These are phyloP conservation scores for Elephas maximus DNA, from an alignment of 2,113 vertebrate genomes.

Conservation along the genomic window DNA sequence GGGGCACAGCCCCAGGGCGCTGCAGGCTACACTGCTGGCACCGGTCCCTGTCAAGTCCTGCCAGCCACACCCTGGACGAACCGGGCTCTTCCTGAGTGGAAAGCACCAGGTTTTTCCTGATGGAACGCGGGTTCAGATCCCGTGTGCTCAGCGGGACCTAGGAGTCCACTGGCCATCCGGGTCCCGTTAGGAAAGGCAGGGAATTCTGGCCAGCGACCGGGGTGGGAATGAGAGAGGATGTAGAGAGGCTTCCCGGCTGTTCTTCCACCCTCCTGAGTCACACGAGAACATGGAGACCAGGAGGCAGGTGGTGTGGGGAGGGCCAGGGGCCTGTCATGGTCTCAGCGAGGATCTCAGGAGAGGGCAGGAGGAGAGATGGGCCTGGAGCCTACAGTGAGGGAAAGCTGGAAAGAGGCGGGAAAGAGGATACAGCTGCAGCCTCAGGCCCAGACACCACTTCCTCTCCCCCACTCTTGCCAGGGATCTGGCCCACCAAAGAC, in stretches of 20 bases:
- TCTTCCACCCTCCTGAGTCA: slow-evolving; percentile 75
- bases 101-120: slow-evolving; percentile 63
- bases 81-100: slow-evolving; percentile 60
- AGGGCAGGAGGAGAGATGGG: slow-evolving; percentile 25
- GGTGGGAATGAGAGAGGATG: slow-evolving; percentile 52
- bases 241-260: slow-evolving; percentile 46
- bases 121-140: slow-evolving; percentile 66
- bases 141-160: neutral
- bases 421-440: slow-evolving; percentile 86
- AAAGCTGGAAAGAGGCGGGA: neutral
- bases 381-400: neutral
- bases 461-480: slow-evolving; percentile 67
- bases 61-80: slow-evolving; percentile 46
- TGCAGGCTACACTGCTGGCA: neutral
- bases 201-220: neutral
- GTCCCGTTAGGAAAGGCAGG: slow-evolving; percentile 57
- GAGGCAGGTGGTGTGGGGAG: slow-evolving; percentile 49
- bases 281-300: slow-evolving; percentile 46
- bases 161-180: slow-evolving; percentile 36
- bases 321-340: slow-evolving; percentile 35
- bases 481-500: slow-evolving; percentile 64
- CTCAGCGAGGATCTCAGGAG: neutral
- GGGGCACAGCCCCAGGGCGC: neutral
- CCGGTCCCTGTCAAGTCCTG: neutral
- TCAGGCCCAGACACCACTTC: neutral